Evolutionary conservation across 2,888 invertebrate species (phyloP).

Genomic region (Acronicta psi): DNA sequence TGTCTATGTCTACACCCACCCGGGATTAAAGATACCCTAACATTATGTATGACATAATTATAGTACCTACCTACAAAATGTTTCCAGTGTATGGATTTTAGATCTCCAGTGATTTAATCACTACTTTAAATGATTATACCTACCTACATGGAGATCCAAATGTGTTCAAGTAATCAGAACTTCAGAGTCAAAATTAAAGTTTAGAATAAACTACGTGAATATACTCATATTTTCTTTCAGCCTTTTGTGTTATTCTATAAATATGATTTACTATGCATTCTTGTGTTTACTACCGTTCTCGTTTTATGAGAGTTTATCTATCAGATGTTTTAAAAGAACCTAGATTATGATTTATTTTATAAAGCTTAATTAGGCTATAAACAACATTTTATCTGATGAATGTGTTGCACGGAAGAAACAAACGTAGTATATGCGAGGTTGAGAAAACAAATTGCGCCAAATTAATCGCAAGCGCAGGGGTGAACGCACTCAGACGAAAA

Average conservation of each 20-base stretch:
- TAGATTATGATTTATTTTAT: constrained; percentile 32
- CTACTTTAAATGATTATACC: no score
- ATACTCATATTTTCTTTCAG: constrained; percentile 6
- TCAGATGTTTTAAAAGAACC: constrained; percentile 26
- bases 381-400: constrained; percentile 13
- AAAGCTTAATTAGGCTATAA: constrained; percentile 22
- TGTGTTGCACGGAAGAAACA: constrained; percentile 16
- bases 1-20: no score
- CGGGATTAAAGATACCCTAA: no score
- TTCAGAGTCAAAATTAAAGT: not conserved
- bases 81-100: no score
- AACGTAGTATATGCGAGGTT: constrained; percentile 26
- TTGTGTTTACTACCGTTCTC: constrained; percentile 36
- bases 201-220: constrained; percentile 14
- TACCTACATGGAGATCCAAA: no score
- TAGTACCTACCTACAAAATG: no score
- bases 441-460: constrained; percentile 57
- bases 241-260: constrained; percentile 32
- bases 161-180: not conserved
- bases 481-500: constrained; percentile 61
- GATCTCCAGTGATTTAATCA: no score
- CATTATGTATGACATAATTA: no score
- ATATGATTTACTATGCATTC: constrained; percentile 28
- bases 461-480: constrained; percentile 59
- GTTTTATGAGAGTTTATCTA: constrained; percentile 34